phyloP scores from a whole-genome alignment of 2,888 invertebrate genomes.

The Conchocele bisecta region DNA sequence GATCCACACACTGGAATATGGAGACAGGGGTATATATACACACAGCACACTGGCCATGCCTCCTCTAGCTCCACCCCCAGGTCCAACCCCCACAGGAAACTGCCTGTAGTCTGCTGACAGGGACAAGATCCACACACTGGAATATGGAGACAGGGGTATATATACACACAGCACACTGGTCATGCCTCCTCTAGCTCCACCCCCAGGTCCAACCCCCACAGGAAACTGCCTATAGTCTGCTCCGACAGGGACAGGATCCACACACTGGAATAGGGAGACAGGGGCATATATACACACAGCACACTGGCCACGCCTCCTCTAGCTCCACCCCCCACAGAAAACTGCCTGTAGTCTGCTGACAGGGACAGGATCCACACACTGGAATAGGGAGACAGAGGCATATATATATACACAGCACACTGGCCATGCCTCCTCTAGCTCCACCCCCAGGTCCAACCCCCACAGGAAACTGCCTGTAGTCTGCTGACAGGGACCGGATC shows the following conservation, averaged over 20 bases:
- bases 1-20: conserved; percentile 81
- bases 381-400: too few relatives aligned
- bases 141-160: too few relatives aligned
- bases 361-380: too few relatives aligned
- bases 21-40: too few relatives aligned
- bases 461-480: conserved; percentile 76
- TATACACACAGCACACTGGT: conserved; percentile 81
- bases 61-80: conserved; percentile 80
- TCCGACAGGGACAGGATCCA: conserved; percentile 79
- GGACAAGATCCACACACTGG: conserved; percentile 79
- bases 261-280: too few relatives aligned
- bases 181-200: conserved; percentile 80
- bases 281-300: too few relatives aligned
- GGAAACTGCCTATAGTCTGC: conserved; percentile 73
- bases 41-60: conserved; percentile 81
- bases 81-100: conserved; percentile 77
- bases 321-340: conserved; percentile 79
- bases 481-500: conserved; percentile 75
- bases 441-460: conserved; percentile 76
- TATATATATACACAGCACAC: conserved; percentile 80
- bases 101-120: conserved; percentile 71
- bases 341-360: conserved; percentile 69
- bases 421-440: conserved; percentile 81
- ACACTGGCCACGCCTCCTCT: conserved; percentile 81
- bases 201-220: conserved; percentile 77